Base-by-base conservation (phyloP, 2,113 vertebrate genomes). In the Sylvia atricapilla region DNA sequence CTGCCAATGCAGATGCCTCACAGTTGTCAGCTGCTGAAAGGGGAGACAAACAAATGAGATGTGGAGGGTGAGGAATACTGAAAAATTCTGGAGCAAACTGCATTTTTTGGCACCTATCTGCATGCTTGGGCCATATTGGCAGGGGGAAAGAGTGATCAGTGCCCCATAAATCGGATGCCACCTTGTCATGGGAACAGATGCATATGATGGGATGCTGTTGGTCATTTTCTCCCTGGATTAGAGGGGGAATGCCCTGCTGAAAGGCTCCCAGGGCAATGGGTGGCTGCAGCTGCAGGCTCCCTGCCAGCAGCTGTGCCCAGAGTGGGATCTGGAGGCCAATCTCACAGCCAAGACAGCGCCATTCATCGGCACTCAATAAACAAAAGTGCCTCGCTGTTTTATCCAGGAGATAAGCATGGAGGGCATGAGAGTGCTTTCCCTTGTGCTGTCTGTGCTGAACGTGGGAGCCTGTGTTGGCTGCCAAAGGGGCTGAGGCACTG, bases 341-440 rank as follows among this genome's bases (percentile, higher is more conserved):
- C 88, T 95, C 24, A 1, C 95, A 88, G 96, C 95, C 89, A 88
- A 94, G 89, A 39, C 76, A 85, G 87, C 1, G 0, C 89, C 85
- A 93, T 94, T 95, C 56, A 22, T 96, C 31, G 1, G 70, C 93
- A 90, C 92, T 95, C 94, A 93, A 96, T 96, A 92, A 95, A 95
- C 81, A 94, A 35, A 93, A 88, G 84, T 91, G 77, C 81, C 47
- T 70, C 10, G 8, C 69, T 87, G 75, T 56, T 94, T 91, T 90
- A 75, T 39, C n/a, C 11, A 0, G 33, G 77, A 94, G 96, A 95
- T 97, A 96, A 96, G 93, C 11, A 1, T 3, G 17, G 47, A 64
- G 68, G 62, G n/a, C 88, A 79, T 11, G 72, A 84, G 22, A 41
- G 3, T 81, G 69, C 55, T 84, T 74, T 80, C 49, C 60, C 52